These are phyloP conservation scores for Pollenia amentaria DNA, from an alignment of 2,888 invertebrate genomes.

Conservation along the genomic window DNA sequence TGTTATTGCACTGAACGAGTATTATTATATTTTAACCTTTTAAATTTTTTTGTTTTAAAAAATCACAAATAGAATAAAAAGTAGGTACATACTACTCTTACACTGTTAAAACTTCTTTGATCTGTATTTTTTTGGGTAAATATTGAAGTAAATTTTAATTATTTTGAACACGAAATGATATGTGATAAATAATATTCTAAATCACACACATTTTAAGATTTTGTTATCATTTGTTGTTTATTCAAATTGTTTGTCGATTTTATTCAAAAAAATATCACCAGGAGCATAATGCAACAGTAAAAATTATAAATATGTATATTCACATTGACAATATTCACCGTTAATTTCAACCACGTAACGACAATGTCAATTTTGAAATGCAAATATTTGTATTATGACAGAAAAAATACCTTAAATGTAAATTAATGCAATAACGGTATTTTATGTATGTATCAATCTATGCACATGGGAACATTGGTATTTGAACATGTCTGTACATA, in stretches of 20 bases:
- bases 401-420: slow-evolving; percentile 54
- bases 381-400: slow-evolving; percentile 83
- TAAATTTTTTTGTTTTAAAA: slow-evolving; percentile 1
- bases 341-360: slow-evolving; percentile 79
- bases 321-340: slow-evolving; percentile 58
- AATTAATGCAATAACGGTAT: slow-evolving; percentile 61
- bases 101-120: slow-evolving; percentile 33
- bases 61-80: neutral
- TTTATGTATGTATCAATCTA: slow-evolving; percentile 16
- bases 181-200: neutral
- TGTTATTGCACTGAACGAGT: neutral
- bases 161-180: slow-evolving; percentile 19
- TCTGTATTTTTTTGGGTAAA: slow-evolving; percentile 9
- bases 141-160: slow-evolving; percentile 22
- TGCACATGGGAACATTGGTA: neutral
- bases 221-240: neutral
- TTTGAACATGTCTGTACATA: neutral
- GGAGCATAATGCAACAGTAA: slow-evolving; percentile 20
- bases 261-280: neutral
- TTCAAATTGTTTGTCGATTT: neutral
- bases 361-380: slow-evolving; percentile 83
- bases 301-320: neutral
- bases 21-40: neutral
- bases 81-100: neutral
- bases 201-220: slow-evolving; percentile 7